Evolutionary conservation across 2,797 vertebrate genomes (phyloP).

Genomic region (Esox lucius): DNA sequence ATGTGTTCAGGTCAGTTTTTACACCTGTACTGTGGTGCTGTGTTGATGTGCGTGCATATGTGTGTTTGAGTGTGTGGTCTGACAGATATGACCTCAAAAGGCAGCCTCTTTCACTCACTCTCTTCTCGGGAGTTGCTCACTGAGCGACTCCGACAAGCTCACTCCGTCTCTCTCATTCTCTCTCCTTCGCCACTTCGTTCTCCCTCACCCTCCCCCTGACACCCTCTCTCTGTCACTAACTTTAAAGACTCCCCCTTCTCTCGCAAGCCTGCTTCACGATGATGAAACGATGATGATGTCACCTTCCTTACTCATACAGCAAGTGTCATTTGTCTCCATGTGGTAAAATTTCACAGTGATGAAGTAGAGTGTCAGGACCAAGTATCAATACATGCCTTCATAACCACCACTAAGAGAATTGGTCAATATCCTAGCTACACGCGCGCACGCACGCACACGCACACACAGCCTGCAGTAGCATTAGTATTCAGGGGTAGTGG

Average conservation of each 20-base stretch:
- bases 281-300: constrained; percentile 72
- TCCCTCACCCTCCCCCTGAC: constrained; percentile 3
- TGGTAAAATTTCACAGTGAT: constrained; percentile 71
- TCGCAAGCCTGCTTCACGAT: constrained; percentile 42
- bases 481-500: constrained; percentile 50
- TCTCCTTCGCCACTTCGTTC: constrained; percentile 2
- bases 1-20: constrained; percentile 1
- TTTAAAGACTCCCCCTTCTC: neutral
- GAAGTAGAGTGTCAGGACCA: constrained; percentile 64
- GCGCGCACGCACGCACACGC: constrained; percentile 20
- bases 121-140: neutral
- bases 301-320: constrained; percentile 64
- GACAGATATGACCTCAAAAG: neutral
- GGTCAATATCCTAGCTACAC: constrained; percentile 46
- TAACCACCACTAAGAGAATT: constrained; percentile 68
- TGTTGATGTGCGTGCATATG: neutral
- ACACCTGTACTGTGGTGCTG: neutral
- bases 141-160: constrained; percentile 6
- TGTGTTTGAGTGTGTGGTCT: neutral
- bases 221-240: constrained; percentile 11
- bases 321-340: constrained; percentile 70
- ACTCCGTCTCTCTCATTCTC: constrained; percentile 9
- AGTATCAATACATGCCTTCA: constrained; percentile 72
- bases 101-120: neutral
- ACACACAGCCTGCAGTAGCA: constrained; percentile 39